Base-by-base conservation (phyloP, 2,888 invertebrate genomes). In the Pachycephus smyrnensis region DNA sequence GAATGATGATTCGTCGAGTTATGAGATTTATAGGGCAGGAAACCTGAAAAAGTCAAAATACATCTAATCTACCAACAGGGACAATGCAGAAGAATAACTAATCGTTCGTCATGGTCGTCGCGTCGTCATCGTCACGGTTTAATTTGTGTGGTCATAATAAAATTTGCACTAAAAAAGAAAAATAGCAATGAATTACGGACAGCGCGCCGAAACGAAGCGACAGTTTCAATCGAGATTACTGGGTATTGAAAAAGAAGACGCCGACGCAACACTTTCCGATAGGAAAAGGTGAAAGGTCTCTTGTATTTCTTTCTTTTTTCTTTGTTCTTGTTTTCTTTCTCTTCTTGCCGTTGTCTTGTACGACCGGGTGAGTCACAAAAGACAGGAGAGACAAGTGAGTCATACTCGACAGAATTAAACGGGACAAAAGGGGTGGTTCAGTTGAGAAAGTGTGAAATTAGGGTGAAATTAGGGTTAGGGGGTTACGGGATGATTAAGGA, bases 1-100 rank as follows among this genome's bases (percentile, higher is more conserved):
- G 91, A 91, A 91, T 91, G 91, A 90, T 90, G 89, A 91, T 89
- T 89, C 85, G 88, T 89, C 88, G 89, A 88, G 86, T 90, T 89
- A 88, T 89, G 89, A 88, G 85, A 86, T 86, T 88, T 87, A 85
- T 87, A 82, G 86, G 88, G 85, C 87, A 85, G 87, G 86, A 88
- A 86, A 90, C 90, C 91, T 91, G 87, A 75, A 90, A 90, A 69
- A 31, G 15, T 1, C 30, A 15, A 71, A 71, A 71, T 33, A 71
- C 12, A 71, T 71, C 55, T 55, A 2, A 55, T 2, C 55, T 55
- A 55, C 55, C 23, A 9, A 23, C 1, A 23, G 55, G 9, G 23
- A 23, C 15, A 23, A 55, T 23, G 2, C 55, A 23, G 23, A 55
- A 23, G n/a, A n/a, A n/a, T n/a, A 15, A 23, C 40, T 9, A 23